Conservation (phyloP, 1,140 invertebrate genomes). For the Drosophila micromelanica region DNA sequence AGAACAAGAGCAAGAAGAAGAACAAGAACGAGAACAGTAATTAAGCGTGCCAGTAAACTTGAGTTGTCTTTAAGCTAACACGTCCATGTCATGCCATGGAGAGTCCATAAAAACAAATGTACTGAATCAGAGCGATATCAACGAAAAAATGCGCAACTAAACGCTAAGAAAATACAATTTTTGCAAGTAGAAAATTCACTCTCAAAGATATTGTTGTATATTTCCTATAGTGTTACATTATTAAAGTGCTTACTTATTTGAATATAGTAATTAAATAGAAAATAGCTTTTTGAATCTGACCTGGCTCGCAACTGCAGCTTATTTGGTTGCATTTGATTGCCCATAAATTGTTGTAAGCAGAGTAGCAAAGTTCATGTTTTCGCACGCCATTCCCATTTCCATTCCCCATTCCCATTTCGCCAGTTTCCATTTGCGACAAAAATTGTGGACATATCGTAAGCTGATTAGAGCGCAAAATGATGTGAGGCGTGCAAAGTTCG, state of each 20-base stretch:
- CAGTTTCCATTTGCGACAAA: constrained; percentile 9
- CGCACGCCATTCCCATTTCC: too few species aligned
- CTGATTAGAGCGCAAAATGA: constrained; percentile 56
- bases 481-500: constrained; percentile 19
- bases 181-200: neutral
- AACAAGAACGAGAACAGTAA: constrained; percentile 45
- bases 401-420: neutral
- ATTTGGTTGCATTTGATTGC: neutral
- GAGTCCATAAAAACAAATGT: constrained; percentile 71
- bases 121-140: constrained; percentile 19
- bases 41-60: constrained; percentile 72
- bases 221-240: too few species aligned
- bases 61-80: constrained; percentile 56
- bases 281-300: neutral
- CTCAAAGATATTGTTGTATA: too few species aligned
- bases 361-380: constrained; percentile 34
- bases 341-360: neutral
- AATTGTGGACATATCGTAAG: constrained; percentile 54
- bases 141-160: neutral
- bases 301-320: constrained; percentile 19
- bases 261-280: too few species aligned
- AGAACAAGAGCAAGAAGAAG: too few species aligned
- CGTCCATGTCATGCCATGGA: constrained; percentile 55
- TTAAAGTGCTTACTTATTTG: too few species aligned
- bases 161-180: neutral